These are phyloP conservation scores for Eucera pruinosa DNA, from an alignment of 2,888 invertebrate species.

Conservation along the genomic window DNA sequence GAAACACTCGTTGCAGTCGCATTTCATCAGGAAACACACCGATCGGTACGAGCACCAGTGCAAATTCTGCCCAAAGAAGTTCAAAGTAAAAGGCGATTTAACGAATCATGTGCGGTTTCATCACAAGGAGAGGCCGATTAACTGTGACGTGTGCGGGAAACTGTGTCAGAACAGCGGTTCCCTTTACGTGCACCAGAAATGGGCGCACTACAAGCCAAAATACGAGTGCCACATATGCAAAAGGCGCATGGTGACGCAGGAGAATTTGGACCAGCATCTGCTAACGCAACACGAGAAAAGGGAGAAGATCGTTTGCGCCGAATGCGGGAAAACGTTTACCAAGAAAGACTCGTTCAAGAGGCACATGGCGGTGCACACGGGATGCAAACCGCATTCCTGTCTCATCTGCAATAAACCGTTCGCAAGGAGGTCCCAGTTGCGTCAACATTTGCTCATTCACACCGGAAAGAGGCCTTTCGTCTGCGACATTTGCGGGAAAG, in stretches of 20 bases:
- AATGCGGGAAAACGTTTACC: slow-evolving; percentile 82
- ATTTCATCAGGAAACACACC: slow-evolving; percentile 82
- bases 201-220: slow-evolving; percentile 83
- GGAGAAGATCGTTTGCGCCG: slow-evolving; percentile 82
- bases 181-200: slow-evolving; percentile 82
- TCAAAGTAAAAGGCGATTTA: slow-evolving; percentile 82
- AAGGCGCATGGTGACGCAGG: slow-evolving; percentile 82
- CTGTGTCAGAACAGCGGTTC: slow-evolving; percentile 81
- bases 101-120: slow-evolving; percentile 82
- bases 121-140: slow-evolving; percentile 82
- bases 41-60: slow-evolving; percentile 82
- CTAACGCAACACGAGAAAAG: slow-evolving; percentile 82
- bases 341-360: slow-evolving; percentile 83
- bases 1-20: slow-evolving; percentile 82
- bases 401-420: slow-evolving; percentile 82
- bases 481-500: slow-evolving; percentile 82
- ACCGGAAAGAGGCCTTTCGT: slow-evolving; percentile 82
- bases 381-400: slow-evolving; percentile 80
- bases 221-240: slow-evolving; percentile 82
- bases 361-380: slow-evolving; percentile 83
- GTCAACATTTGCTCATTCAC: slow-evolving; percentile 82
- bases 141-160: slow-evolving; percentile 82
- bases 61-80: slow-evolving; percentile 79
- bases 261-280: slow-evolving; percentile 81
- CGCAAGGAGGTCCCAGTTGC: slow-evolving; percentile 80